Evolutionary conservation across 2,888 invertebrate species (phyloP).

Genomic region (Listrodromus nycthemerus): DNA sequence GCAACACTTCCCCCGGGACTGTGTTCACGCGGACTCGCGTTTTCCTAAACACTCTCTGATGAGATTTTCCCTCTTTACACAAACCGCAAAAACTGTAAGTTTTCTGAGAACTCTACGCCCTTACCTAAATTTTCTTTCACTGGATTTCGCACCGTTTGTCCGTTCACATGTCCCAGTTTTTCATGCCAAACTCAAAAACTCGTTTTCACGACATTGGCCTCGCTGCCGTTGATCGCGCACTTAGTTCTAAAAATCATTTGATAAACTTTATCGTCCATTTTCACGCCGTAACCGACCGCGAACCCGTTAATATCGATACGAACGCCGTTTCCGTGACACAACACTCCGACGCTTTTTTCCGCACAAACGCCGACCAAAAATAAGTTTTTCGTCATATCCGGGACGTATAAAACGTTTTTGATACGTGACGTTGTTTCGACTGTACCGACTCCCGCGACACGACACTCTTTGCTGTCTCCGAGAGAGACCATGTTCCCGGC

Average conservation of each 20-base stretch:
- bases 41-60: conserved; percentile 61
- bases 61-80: conserved; percentile 69
- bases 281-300: background rate
- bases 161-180: background rate
- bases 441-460: background rate
- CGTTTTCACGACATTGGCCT: background rate
- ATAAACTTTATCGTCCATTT: background rate
- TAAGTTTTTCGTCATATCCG: background rate
- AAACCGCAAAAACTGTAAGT: conserved; percentile 62
- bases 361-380: background rate
- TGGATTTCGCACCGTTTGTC: background rate
- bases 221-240: background rate
- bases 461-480: conserved; percentile 24
- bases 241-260: background rate
- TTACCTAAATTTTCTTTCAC: background rate
- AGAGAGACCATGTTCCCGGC: conserved; percentile 4
- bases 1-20: conserved; percentile 52
- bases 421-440: background rate
- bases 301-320: background rate
- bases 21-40: conserved; percentile 47
- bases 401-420: background rate
- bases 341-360: too few relatives aligned
- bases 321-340: too few relatives aligned
- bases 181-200: background rate
- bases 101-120: conserved; percentile 1